Base-by-base conservation (phyloP, 2,888 invertebrate genomes). In the Metalampra italica region DNA sequence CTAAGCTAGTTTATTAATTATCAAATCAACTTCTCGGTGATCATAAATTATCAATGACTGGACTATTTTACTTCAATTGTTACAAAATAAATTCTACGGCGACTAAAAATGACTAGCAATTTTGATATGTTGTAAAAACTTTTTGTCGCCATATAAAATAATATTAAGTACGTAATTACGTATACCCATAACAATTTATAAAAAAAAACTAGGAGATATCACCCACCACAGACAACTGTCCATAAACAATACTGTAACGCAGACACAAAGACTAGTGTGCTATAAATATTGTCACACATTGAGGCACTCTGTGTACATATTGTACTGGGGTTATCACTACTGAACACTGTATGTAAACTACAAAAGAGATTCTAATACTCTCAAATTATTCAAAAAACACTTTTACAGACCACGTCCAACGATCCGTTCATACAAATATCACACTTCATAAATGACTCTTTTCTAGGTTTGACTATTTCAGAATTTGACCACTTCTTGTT, bases 291-390 rank as follows among this genome's bases (percentile, higher is more conserved):
- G 84, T 87, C 85, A 82, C 80, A 79, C 77, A 59, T 66, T 58
- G 79, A 87, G 87, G 87, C 87, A 88, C 87, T 82, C 71, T 71
- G 72, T 71, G 73, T 75, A 71, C 68, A 73, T 75, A 71, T 78
- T 78, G 80, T 82, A 83, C 82, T 78, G 74, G 75, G 78, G 60
- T 71, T 70, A 71, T 68, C 53, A 55, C 82, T 84, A 84, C 82
- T 82, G 84, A 85, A 84, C 83, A 86, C 83, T 77, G 68, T 59
- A 50, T 54, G 52, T 34, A 1, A 66, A 67, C 81, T 82, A 82
- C 73, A 62, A 39, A 38, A 65, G 67, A 66, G 59, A 62, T 63
- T 54, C 40, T 44, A 52, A 49, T 61, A 60, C 56, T 61, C 63
- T 71, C 62, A 59, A 47, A 54, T 64, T 61, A 68, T 61, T 62